These are phyloP conservation scores for Hecatera dysodea DNA, from an alignment of 2,888 invertebrate species.

Conservation along the genomic window DNA sequence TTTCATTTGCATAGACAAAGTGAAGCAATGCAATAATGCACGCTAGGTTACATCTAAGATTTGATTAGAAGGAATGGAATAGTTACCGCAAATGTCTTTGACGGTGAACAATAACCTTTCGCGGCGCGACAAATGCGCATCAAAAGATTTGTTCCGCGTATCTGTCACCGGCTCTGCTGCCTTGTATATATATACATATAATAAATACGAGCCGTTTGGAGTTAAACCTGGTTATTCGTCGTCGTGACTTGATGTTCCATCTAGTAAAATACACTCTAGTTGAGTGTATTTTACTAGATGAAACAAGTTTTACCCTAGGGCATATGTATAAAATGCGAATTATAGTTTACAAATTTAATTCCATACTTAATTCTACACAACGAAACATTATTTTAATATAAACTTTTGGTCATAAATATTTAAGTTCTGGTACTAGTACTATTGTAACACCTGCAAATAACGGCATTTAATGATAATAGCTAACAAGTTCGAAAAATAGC, in stretches of 20 bases:
- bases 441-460: conserved; percentile 45
- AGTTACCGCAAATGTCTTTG: conserved; percentile 51
- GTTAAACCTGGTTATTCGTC: conserved; percentile 75
- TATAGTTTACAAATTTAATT: conserved; percentile 33
- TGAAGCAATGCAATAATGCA: conserved; percentile 28
- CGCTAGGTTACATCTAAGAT: conserved; percentile 28
- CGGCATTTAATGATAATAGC: conserved; percentile 24
- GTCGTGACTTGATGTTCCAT: conserved; percentile 63
- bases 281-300: conserved; percentile 57
- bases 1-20: conserved; percentile 29
- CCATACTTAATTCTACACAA: conserved; percentile 17
- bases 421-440: conserved; percentile 22
- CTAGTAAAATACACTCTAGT: conserved; percentile 60
- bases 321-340: conserved; percentile 56
- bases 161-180: conserved; percentile 75
- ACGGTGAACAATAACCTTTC: conserved; percentile 69
- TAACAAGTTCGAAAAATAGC: background rate
- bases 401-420: conserved; percentile 20
- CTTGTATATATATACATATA: no score
- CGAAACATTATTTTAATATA: conserved; percentile 10
- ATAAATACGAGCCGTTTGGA: conserved; percentile 75
- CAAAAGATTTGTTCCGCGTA: conserved; percentile 77
- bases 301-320: no score
- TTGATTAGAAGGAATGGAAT: conserved; percentile 55
- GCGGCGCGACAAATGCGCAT: conserved; percentile 74